A percentile compares a stretch with the other conserved stretches of the same genome.
These are phyloP conservation scores for Ochropleura plecta DNA, from an alignment of 2,888 invertebrate genomes.

Conservation along the genomic window DNA sequence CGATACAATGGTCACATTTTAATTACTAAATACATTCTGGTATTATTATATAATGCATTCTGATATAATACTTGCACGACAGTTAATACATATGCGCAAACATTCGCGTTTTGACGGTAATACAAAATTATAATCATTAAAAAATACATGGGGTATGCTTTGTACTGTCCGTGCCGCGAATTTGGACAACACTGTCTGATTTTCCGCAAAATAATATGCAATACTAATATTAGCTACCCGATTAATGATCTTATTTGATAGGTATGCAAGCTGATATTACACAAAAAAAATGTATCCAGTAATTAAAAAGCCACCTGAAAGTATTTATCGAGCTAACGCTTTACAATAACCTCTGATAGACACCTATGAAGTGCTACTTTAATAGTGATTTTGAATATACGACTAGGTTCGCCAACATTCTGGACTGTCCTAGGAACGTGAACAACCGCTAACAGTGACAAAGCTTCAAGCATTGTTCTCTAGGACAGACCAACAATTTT, in stretches of 20 bases:
- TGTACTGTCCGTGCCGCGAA: background rate
- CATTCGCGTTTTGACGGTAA: background rate
- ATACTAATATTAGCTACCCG: background rate
- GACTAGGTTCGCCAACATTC: slow-evolving; percentile 59
- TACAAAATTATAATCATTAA: background rate
- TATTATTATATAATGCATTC: background rate
- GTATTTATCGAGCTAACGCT: slow-evolving; percentile 67
- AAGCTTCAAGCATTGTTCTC: slow-evolving; percentile 54
- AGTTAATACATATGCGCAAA: background rate
- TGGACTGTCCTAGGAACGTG: slow-evolving; percentile 64
- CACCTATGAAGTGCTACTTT: slow-evolving; percentile 72
- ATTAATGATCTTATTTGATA: background rate
- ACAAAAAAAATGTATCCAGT: slow-evolving; percentile 16
- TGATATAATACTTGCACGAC: background rate
- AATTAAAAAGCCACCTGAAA: slow-evolving; percentile 57
- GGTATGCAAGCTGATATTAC: too few relatives aligned
- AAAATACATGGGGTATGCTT: background rate
- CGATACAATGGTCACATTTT: slow-evolving; percentile 47
- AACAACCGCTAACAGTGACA: slow-evolving; percentile 36
- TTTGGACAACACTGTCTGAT: background rate
- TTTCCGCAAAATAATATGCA: background rate
- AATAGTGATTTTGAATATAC: slow-evolving; percentile 71
- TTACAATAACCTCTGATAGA: slow-evolving; percentile 76
- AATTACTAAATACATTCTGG: slow-evolving; percentile 45
- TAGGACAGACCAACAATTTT: slow-evolving; percentile 55